These are phyloP conservation scores for Ceratothoa steindachneri DNA, from an alignment of 2,888 invertebrate genomes.

Conservation along the genomic window DNA sequence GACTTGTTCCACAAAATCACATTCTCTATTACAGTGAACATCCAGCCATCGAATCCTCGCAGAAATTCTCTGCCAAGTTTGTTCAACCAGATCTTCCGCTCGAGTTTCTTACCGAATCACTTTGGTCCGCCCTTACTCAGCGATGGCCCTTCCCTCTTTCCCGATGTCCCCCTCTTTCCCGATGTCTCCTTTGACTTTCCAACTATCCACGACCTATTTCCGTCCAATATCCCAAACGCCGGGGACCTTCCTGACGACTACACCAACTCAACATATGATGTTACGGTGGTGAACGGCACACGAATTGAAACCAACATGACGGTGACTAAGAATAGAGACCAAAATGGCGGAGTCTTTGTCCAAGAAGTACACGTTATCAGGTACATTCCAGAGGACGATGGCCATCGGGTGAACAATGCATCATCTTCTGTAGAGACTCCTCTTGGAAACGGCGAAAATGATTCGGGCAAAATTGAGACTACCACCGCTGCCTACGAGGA, in stretches of 20 bases:
- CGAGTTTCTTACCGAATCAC: background rate
- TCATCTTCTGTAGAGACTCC: no score
- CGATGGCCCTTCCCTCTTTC: no score
- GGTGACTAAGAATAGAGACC: slow-evolving; percentile 1
- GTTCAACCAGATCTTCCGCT: background rate
- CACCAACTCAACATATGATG: slow-evolving; percentile 12
- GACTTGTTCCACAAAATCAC: no score
- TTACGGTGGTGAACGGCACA: slow-evolving; percentile 20
- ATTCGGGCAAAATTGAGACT: no score
- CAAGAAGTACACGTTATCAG: slow-evolving; percentile 12
- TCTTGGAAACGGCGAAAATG: no score
- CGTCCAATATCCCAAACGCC: background rate
- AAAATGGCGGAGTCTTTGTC: background rate
- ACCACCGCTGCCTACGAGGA: background rate
- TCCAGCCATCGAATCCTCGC: no score
- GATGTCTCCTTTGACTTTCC: background rate
- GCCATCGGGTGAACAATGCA: no score
- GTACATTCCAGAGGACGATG: background rate
- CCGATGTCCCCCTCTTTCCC: background rate
- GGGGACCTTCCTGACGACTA: slow-evolving; percentile 18
- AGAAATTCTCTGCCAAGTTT: no score
- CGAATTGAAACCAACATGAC: slow-evolving; percentile 16
- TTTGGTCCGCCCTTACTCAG: no score
- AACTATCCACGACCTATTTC: background rate
- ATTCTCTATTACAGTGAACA: background rate